These are phyloP conservation scores for Butorides virescens DNA, from an alignment of 2,113 vertebrate genomes.

Conservation along the genomic window DNA sequence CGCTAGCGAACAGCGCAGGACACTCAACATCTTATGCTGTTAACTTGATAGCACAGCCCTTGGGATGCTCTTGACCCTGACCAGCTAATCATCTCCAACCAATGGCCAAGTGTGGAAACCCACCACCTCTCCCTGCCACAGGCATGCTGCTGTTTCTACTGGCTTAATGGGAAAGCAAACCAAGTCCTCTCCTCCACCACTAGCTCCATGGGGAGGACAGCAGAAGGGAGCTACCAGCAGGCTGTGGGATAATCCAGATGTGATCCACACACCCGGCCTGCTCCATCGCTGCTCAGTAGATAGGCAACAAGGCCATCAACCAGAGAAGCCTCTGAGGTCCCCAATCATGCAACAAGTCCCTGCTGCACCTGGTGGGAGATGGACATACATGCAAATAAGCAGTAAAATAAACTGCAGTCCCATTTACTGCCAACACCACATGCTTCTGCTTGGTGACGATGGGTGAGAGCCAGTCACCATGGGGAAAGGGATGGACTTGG, in stretches of 20 bases:
- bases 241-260: background rate
- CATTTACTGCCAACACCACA: background rate
- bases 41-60: background rate
- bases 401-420: background rate
- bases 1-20: accelerated
- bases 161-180: background rate
- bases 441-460: background rate
- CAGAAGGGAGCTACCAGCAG: background rate
- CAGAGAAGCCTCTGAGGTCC: background rate
- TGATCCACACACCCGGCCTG: background rate
- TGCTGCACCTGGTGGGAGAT: background rate
- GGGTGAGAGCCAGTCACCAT: background rate
- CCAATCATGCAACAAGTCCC: background rate
- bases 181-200: background rate
- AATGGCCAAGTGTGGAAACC: background rate
- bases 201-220: background rate
- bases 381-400: background rate
- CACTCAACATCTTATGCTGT: background rate
- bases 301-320: background rate
- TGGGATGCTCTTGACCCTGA: background rate
- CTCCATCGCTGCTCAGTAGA: background rate
- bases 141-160: accelerated
- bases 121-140: background rate
- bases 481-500: background rate
- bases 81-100: background rate